Conservation (phyloP, 2,888 invertebrate genomes). For the Labia minor region DNA sequence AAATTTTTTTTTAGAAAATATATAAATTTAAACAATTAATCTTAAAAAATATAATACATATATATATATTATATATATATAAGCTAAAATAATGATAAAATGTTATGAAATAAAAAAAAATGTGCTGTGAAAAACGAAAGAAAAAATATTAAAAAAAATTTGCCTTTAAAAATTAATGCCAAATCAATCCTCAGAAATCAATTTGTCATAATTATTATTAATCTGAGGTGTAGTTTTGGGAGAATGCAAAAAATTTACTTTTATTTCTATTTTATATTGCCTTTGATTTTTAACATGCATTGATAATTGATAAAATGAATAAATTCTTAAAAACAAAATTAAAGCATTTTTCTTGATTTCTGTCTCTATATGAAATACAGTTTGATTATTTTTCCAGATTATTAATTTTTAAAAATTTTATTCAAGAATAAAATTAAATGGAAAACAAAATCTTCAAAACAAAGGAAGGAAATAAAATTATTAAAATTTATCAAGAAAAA, state of each 20-base stretch:
- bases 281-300: neutral
- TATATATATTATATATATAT: neutral
- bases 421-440: neutral
- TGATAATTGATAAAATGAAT: no score
- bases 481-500: neutral
- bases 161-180: neutral
- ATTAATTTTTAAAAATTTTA: neutral
- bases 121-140: neutral
- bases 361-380: no score
- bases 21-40: neutral
- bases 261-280: no score
- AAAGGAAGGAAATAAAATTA: neutral
- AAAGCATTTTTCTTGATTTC: no score
- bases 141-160: slow-evolving; percentile 2
- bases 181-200: neutral
- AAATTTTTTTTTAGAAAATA: neutral
- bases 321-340: no score
- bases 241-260: slow-evolving; percentile 18
- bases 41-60: neutral
- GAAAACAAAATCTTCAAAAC: neutral
- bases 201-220: neutral
- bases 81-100: neutral
- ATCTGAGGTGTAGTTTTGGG: slow-evolving; percentile 25
- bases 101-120: neutral
- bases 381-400: neutral